phyloP scores from a whole-genome alignment of 2,113 vertebrate species.

The Brachirus orientalis region DNA sequence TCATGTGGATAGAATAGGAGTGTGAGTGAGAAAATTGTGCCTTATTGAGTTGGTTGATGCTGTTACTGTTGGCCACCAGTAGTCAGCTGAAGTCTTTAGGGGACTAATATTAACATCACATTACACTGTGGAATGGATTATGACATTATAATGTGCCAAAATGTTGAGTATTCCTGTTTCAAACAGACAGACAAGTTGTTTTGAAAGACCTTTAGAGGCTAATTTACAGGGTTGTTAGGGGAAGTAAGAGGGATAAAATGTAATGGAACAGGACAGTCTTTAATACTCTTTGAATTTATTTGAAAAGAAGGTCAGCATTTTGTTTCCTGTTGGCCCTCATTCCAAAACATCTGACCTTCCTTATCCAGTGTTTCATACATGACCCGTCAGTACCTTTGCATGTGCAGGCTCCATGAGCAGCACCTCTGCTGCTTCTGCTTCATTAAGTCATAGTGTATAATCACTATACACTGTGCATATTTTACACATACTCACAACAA shows the following conservation, averaged over 20 bases:
- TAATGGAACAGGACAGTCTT: not conserved
- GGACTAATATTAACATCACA: no score
- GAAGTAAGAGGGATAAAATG: not conserved
- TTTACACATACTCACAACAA: not conserved
- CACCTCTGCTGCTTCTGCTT: no score
- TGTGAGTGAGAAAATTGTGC: no score
- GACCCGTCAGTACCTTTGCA: not conserved
- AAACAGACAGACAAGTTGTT: no score
- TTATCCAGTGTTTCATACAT: not conserved
- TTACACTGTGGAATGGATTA: no score
- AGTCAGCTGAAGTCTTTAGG: no score
- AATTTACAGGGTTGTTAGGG: not conserved
- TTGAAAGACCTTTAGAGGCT: not conserved
- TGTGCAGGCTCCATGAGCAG: not conserved
- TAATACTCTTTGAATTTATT: not conserved
- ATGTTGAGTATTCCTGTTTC: no score
- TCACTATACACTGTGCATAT: not conserved
- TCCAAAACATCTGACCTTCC: not conserved
- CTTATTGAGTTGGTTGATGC: no score
- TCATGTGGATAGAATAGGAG: no score
- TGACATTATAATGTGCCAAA: no score
- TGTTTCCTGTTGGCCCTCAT: not conserved
- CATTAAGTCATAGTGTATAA: not conserved
- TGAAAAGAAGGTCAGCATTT: not conserved
- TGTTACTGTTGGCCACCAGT: no score